Base-by-base conservation (phyloP, 2,888 invertebrate genomes). In the Ectemnius cavifrons region DNA sequence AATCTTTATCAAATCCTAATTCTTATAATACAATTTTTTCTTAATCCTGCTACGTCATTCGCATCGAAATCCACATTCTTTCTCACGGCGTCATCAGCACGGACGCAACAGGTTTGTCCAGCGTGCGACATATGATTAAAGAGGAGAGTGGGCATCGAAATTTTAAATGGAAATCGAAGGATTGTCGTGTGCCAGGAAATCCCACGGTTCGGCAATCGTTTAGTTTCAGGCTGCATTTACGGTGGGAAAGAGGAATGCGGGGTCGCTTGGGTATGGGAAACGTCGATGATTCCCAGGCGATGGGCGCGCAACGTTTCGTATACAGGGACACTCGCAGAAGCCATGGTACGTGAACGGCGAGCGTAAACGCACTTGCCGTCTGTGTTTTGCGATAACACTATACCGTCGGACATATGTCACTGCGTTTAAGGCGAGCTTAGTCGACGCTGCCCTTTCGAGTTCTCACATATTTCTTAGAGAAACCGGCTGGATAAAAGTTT, bases 271-370 rank as follows among this genome's bases (percentile, higher is more conserved):
- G 85, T 84, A 83, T 87, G 87, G 82, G 86, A 86, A 87, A 83
- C 80, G 52, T 80, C 73, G 80, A 75, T 79, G 83, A 81, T 86
- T 87, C 87, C 85, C 87, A 86, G 77, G 78, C 84, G 73, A 71
- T 72, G 73, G 67, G 49, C 63, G 49, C 63, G 28, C 59, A 47
- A 71, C 70, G 63, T 73, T 77, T 65, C 67, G 73, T 68, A 73
- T 59, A 67, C 56, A 57, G 23, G 61, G 52, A 66, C 63, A 47
- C 18, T 37, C 37, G 37, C 37, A 11, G 37, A 4, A 27, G 20
- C 47, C 61, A 47, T 5, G 67, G 47, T 66, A 71, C 63, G 67
- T 67, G 70, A 73, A 77, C 49, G 45, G 66, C 47, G 60, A 72
- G 60, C 66, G 73, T 80, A 70, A 80, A 74, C 80, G 77, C 67